Evolutionary conservation across 1,140 invertebrate genomes (phyloP).

Genomic region (Zaprionus taronus): DNA sequence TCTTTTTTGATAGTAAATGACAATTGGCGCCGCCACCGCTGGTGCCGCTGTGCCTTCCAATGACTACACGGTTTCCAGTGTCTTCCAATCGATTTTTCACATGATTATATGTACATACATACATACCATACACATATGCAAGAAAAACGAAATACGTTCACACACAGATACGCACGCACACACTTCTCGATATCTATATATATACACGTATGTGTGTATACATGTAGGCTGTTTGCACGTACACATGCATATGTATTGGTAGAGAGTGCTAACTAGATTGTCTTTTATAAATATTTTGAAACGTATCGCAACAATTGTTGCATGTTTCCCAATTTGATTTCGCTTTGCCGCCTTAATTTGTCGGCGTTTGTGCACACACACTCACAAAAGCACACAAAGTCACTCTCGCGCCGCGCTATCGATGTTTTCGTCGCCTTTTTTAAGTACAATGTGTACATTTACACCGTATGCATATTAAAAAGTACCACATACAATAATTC

Average conservation of each 20-base stretch:
- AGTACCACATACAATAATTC: background rate
- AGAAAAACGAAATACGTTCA: background rate
- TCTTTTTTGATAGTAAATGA: conserved; percentile 74
- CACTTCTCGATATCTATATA: conserved; percentile 12
- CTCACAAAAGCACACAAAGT: conserved; percentile 13
- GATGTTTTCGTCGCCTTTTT: conserved; percentile 4
- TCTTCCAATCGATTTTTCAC: conserved; percentile 84
- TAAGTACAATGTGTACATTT: conserved; percentile 13
- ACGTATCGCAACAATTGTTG: conserved; percentile 32
- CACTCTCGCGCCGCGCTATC: background rate
- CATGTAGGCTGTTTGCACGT: no score
- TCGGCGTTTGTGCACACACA: conserved; percentile 27
- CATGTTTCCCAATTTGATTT: conserved; percentile 6
- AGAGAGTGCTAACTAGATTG: conserved; percentile 5
- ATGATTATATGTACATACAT: conserved; percentile 73
- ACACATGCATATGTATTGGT: background rate
- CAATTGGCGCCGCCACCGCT: conserved; percentile 71
- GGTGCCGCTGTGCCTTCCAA: conserved; percentile 49
- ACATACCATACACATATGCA: conserved; percentile 31
- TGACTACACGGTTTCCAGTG: conserved; percentile 65
- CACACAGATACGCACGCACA: conserved; percentile 9
- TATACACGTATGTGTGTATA: no score
- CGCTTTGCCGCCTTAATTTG: conserved; percentile 26
- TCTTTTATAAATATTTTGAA: conserved; percentile 38
- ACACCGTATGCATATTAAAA: conserved; percentile 17